phyloP scores from a whole-genome alignment of 2,797 vertebrate genomes.

The Tympanoctomys barrerae region DNA sequence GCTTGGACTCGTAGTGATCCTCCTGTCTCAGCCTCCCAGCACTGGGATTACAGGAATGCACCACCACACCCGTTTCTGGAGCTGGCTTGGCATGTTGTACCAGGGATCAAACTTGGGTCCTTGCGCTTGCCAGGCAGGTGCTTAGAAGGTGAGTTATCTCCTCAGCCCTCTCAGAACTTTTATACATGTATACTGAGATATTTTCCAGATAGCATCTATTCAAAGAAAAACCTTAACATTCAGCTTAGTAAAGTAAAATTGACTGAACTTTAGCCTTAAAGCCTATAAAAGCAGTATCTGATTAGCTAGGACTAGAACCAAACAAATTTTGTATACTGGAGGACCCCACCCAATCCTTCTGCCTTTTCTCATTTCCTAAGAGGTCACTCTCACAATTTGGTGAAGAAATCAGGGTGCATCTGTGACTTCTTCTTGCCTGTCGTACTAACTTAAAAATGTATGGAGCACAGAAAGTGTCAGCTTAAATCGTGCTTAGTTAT shows the following conservation, averaged over 20 bases:
- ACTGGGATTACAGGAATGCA: too few relatives aligned
- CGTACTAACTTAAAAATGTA: neutral
- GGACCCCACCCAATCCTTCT: neutral
- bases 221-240: neutral
- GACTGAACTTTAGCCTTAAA: neutral
- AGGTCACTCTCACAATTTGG: neutral
- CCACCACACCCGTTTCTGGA: too few relatives aligned
- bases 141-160: too few relatives aligned
- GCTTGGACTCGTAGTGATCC: too few relatives aligned
- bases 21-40: too few relatives aligned
- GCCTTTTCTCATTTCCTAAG: neutral
- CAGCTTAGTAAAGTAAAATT: neutral
- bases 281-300: neutral
- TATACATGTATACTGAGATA: neutral
- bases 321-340: accelerated
- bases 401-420: neutral
- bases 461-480: neutral
- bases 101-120: too few relatives aligned
- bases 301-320: neutral
- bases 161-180: neutral
- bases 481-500: neutral
- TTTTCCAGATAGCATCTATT: neutral
- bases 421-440: neutral
- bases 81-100: too few relatives aligned
- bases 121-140: too few relatives aligned